Percentiles rank a stretch among this genome's conserved stretches.
phyloP scores from a whole-genome alignment of 2,797 vertebrate genomes.

The Meda fulgida region DNA sequence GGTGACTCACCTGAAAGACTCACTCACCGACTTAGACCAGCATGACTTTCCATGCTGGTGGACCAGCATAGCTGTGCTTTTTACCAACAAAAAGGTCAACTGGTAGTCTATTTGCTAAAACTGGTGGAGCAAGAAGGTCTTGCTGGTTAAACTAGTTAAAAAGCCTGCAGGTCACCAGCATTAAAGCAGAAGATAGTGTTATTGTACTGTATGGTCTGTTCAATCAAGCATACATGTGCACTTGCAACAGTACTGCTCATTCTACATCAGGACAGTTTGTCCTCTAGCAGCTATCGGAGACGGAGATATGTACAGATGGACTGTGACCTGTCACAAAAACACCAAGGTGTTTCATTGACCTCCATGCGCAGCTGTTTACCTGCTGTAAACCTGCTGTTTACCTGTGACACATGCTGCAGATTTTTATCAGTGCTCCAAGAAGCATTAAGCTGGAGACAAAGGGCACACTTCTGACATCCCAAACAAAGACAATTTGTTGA shows the following conservation, averaged over 20 bases:
- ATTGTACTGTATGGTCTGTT: conserved; percentile 11
- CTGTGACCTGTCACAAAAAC: conserved; percentile 38
- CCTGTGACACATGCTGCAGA: conserved; percentile 42
- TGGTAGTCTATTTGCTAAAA: not conserved
- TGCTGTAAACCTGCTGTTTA: conserved; percentile 49
- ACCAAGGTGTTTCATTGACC: conserved; percentile 12
- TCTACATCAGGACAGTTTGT: conserved; percentile 30
- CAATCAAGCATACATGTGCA: not conserved
- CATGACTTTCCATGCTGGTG: not conserved
- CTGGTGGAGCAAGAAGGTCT: not conserved
- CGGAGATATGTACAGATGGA: conserved; percentile 21
- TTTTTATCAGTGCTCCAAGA: conserved; percentile 20
- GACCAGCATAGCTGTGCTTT: not conserved
- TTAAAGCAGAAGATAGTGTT: not conserved
- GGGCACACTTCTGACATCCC: conserved; percentile 64
- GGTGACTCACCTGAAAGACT: not conserved
- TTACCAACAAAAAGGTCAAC: not conserved
- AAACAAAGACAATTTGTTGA: conserved; percentile 54
- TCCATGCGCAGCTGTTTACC: conserved; percentile 35
- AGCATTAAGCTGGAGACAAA: conserved; percentile 60
- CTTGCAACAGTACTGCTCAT: not conserved
- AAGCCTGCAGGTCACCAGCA: not conserved
- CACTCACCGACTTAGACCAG: not conserved
- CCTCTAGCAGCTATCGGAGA: conserved; percentile 26
- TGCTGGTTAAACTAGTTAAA: not conserved